Percentiles rank a stretch among this genome's conserved stretches.
Evolutionary conservation across 2,797 vertebrate species (phyloP).

Genomic region (Chaenodraco wilsoni): DNA sequence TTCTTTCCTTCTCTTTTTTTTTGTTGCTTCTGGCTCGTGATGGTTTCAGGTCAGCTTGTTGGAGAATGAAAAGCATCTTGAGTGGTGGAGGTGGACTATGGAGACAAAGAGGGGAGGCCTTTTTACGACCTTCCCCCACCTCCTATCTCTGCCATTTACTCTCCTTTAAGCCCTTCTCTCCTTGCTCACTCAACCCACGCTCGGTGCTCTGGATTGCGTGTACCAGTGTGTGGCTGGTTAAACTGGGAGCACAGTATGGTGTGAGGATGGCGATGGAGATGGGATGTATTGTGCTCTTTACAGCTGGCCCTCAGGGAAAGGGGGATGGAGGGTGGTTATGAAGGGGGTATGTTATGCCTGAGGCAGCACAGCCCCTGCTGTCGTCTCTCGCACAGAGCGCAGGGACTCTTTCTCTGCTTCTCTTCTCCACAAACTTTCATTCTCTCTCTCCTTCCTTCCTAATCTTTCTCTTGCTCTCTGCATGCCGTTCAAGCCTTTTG

Average conservation of each 20-base stretch:
- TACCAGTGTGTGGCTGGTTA: slow-evolving; percentile 37
- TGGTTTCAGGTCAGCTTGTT: slow-evolving; percentile 50
- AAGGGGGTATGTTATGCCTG: slow-evolving; percentile 55
- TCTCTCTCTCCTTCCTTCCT: slow-evolving; percentile 11
- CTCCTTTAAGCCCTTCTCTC: slow-evolving; percentile 47
- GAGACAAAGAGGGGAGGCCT: slow-evolving; percentile 5
- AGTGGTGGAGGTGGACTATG: slow-evolving; percentile 37
- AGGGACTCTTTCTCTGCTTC: slow-evolving; percentile 52
- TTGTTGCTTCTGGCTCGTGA: slow-evolving; percentile 37
- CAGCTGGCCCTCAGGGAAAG: slow-evolving; percentile 57
- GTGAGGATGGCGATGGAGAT: slow-evolving; percentile 50
- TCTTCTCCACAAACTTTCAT: slow-evolving; percentile 30
- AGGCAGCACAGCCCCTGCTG: slow-evolving; percentile 71
- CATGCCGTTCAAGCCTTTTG: slow-evolving; percentile 75
- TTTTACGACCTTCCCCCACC: slow-evolving; percentile 14
- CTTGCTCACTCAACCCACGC: slow-evolving; percentile 47
- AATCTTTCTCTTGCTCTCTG: slow-evolving; percentile 60
- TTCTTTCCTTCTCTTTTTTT: slow-evolving; percentile 8
- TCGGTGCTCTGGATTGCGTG: slow-evolving; percentile 47
- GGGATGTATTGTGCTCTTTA: slow-evolving; percentile 72
- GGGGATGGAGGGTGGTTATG: slow-evolving; percentile 52
- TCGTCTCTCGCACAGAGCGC: slow-evolving; percentile 68
- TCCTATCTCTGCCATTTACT: slow-evolving; percentile 26
- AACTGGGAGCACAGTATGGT: slow-evolving; percentile 43
- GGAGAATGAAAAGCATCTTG: slow-evolving; percentile 35